Conservation (phyloP, 2,113 vertebrate genomes). For the Furnarius figulus region DNA sequence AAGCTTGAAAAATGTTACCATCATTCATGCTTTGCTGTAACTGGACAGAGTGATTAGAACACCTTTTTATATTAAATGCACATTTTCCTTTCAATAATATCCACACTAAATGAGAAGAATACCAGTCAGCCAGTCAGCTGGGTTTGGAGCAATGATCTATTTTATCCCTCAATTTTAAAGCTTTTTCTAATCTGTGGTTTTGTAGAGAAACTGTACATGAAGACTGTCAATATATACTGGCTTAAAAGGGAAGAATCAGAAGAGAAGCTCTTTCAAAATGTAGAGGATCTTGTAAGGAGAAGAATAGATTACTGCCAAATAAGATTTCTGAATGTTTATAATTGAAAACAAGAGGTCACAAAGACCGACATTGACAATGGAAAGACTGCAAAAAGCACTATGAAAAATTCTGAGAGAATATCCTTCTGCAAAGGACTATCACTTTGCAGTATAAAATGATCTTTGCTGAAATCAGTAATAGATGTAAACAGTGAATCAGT, state of each 20-base stretch:
- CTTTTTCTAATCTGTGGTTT: not conserved
- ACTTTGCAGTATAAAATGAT: not conserved
- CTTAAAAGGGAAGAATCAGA: not conserved
- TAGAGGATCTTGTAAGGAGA: not conserved
- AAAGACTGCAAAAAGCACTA: not conserved
- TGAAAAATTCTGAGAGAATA: not conserved
- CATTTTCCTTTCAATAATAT: slow-evolving; percentile 21
- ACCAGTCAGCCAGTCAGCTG: not conserved
- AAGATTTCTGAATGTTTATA: not conserved
- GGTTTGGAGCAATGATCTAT: not conserved
- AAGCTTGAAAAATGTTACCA: not conserved
- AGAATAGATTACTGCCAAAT: not conserved
- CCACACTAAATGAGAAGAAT: not conserved
- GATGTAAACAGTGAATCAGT: not conserved
- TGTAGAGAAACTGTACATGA: not conserved
- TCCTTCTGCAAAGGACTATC: not conserved
- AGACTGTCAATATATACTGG: not conserved
- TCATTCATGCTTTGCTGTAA: slow-evolving; percentile 29
- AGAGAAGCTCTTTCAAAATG: not conserved
- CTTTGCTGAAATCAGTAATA: slow-evolving; percentile 20
- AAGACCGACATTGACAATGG: not conserved
- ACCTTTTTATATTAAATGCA: slow-evolving; percentile 49
- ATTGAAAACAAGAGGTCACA: not conserved
- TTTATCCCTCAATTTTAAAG: not conserved
- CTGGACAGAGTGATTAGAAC: slow-evolving; percentile 24